Evolutionary conservation across 2,888 invertebrate genomes (phyloP).

Genomic region (Blomia tropicalis): DNA sequence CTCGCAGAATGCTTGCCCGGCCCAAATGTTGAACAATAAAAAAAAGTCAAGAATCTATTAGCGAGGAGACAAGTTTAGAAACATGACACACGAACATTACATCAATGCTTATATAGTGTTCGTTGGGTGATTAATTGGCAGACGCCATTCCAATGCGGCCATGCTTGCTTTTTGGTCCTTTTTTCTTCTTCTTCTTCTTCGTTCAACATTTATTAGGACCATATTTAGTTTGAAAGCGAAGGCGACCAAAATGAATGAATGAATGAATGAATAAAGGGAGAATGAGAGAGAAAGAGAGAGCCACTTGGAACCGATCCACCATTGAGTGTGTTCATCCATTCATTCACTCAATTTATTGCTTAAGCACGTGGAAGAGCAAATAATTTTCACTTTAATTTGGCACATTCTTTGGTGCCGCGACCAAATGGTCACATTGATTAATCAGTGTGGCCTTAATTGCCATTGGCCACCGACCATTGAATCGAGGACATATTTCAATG

Average conservation of each 20-base stretch:
- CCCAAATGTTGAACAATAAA: not conserved
- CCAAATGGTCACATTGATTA: conserved; percentile 8
- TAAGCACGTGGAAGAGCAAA: conserved; percentile 17
- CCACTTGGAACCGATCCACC: not conserved
- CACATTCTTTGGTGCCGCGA: not conserved
- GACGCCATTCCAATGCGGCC: not conserved
- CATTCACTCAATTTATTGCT: conserved; percentile 5
- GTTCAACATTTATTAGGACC: conserved; percentile 9
- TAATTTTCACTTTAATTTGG: conserved; percentile 13
- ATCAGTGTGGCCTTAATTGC: not conserved
- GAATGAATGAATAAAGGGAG: too few relatives aligned
- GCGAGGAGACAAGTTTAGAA: conserved; percentile 15
- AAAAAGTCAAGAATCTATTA: conserved; percentile 14
- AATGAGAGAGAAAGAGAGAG: not conserved
- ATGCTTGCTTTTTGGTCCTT: not conserved
- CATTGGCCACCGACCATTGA: conserved; percentile 4
- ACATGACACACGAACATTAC: conserved; percentile 3
- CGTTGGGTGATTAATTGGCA: not conserved
- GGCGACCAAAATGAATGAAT: too few relatives aligned
- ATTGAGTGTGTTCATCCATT: not conserved
- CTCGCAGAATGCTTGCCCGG: not conserved
- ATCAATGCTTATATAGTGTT: not conserved
- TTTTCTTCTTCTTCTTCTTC: not conserved
- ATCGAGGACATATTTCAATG: not conserved
- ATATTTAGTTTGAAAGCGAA: not conserved